Percentiles rank a stretch among this genome's conserved stretches.
These are phyloP conservation scores for Siniperca chuatsi DNA, from an alignment of 2,113 vertebrate species.

Conservation along the genomic window DNA sequence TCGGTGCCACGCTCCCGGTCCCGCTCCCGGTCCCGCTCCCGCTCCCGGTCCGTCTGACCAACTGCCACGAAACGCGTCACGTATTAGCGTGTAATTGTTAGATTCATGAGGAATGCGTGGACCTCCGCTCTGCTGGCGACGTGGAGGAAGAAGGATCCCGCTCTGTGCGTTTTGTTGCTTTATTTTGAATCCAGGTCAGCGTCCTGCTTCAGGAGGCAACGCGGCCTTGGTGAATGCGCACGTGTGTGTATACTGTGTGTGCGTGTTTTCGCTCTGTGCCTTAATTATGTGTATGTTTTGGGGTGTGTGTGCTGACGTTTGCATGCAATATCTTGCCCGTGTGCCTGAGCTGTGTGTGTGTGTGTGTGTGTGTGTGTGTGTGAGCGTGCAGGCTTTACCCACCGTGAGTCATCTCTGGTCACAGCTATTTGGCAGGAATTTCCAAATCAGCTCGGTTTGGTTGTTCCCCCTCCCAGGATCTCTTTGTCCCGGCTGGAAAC, in stretches of 20 bases:
- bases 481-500: slow-evolving; percentile 14
- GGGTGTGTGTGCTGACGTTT: slow-evolving; percentile 14
- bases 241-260: no score
- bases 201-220: background rate
- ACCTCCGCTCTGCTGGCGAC: no score
- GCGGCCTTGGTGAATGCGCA: no score
- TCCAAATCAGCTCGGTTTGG: slow-evolving; percentile 39
- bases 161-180: no score
- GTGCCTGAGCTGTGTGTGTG: background rate
- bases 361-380: slow-evolving; percentile 17
- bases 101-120: no score
- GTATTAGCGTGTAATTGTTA: no score
- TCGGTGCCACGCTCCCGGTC: no score
- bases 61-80: no score
- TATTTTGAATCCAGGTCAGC: no score
- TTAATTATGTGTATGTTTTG: slow-evolving; percentile 14
- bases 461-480: slow-evolving; percentile 1
- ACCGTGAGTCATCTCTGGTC: slow-evolving; percentile 57
- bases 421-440: slow-evolving; percentile 30
- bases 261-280: background rate
- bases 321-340: slow-evolving; percentile 20
- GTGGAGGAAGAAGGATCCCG: no score
- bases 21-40: no score
- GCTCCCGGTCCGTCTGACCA: no score
- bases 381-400: slow-evolving; percentile 36